Evolutionary conservation across 2,113 vertebrate genomes (phyloP).

Genomic region (Lepus americanus): DNA sequence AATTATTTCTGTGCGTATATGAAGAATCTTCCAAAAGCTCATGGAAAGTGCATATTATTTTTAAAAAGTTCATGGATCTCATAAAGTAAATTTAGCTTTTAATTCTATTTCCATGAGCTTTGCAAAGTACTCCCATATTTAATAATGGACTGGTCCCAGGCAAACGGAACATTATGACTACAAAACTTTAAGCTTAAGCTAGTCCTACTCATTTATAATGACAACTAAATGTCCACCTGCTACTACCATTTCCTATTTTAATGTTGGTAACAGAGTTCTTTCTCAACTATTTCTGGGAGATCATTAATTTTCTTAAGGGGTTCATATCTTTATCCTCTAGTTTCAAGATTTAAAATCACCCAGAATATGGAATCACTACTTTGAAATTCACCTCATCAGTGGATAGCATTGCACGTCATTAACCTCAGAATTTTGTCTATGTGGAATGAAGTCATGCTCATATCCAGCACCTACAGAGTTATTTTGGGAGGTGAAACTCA

Average conservation of each 20-base stretch:
- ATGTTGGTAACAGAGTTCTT: neutral
- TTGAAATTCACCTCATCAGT: neutral
- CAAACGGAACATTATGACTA: neutral
- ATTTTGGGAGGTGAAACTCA: too few relatives aligned
- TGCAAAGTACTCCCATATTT: neutral
- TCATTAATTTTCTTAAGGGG: neutral
- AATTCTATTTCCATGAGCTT: too few relatives aligned
- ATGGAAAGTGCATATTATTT: too few relatives aligned
- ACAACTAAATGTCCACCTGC: neutral
- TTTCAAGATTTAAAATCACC: neutral
- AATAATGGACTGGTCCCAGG: slow-evolving; percentile 10
- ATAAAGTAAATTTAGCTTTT: too few relatives aligned
- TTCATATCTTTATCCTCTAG: neutral
- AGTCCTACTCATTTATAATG: neutral
- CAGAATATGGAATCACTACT: neutral
- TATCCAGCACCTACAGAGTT: too few relatives aligned
- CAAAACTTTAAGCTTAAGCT: neutral
- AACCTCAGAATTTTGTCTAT: neutral
- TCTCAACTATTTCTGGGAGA: neutral
- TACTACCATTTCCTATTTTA: neutral
- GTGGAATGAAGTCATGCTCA: neutral
- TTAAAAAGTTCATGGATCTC: too few relatives aligned
- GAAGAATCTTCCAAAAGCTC: too few relatives aligned
- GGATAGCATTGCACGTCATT: neutral
- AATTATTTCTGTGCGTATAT: neutral